Conservation (phyloP, 2,113 vertebrate genomes). For the Scomber scombrus region DNA sequence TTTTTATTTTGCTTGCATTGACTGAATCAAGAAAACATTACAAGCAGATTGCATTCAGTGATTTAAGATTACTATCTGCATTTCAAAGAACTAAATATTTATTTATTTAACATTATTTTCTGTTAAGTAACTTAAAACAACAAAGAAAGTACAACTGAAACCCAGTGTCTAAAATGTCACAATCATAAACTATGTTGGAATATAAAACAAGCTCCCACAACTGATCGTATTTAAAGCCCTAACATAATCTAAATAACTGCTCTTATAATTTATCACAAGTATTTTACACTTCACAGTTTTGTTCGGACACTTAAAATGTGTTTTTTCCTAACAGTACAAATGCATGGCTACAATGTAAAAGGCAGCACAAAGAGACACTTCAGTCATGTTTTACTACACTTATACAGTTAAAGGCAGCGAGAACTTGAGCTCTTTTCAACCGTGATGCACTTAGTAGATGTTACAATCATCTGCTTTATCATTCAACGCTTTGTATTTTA, state of each 20-base stretch:
- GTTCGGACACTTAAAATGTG: slow-evolving; percentile 26
- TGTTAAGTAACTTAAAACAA: neutral
- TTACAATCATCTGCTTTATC: neutral
- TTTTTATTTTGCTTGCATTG: neutral
- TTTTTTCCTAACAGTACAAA: slow-evolving; percentile 57
- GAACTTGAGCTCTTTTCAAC: slow-evolving; percentile 35
- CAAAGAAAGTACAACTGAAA: neutral
- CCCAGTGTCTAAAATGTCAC: neutral
- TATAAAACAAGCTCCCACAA: neutral
- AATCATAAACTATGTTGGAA: neutral
- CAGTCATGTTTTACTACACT: slow-evolving; percentile 37
- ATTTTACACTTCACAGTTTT: slow-evolving; percentile 60
- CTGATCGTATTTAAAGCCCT: neutral
- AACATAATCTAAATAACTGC: slow-evolving; percentile 9
- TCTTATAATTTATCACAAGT: slow-evolving; percentile 23
- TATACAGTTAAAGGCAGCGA: slow-evolving; percentile 58
- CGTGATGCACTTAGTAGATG: neutral
- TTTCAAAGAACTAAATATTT: neutral
- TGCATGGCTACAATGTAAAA: slow-evolving; percentile 49
- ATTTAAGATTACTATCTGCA: neutral
- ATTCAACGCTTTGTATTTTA: slow-evolving; percentile 34
- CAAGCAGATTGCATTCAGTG: neutral
- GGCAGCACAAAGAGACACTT: slow-evolving; percentile 49
- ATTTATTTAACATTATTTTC: neutral
- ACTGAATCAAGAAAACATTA: neutral